A percentile compares a stretch with the other conserved stretches of the same genome.
phyloP scores from a whole-genome alignment of 2,888 invertebrate genomes.

The Oligia latruncula region DNA sequence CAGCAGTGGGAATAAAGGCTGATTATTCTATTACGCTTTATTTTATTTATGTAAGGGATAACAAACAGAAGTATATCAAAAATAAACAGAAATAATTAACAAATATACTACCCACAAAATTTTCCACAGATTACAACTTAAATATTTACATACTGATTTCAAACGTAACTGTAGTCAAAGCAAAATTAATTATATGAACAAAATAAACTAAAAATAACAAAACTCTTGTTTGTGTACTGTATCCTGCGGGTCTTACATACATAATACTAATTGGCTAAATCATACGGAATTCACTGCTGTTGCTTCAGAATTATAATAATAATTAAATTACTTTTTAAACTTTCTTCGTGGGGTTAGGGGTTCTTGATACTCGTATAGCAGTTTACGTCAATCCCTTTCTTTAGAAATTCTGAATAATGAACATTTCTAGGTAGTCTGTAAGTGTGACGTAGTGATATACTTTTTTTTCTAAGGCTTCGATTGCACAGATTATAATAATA shows the following conservation, averaged over 20 bases:
- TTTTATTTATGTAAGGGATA: no score
- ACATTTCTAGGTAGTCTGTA: constrained; percentile 1
- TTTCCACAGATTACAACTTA: neutral
- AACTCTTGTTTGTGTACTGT: neutral
- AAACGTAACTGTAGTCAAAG: neutral
- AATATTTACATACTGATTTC: neutral
- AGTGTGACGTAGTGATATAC: constrained; percentile 13
- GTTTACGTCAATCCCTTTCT: constrained; percentile 19
- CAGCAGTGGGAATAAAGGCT: neutral
- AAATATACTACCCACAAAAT: neutral
- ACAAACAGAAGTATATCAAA: no score
- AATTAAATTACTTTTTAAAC: neutral
- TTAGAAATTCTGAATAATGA: neutral
- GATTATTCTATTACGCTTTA: neutral
- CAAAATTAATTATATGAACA: neutral
- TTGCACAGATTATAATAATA: constrained; percentile 1
- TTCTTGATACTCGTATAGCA: neutral
- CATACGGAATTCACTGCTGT: neutral
- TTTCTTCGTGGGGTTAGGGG: no score
- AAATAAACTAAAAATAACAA: neutral
- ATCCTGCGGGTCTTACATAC: neutral
- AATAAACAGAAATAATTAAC: neutral
- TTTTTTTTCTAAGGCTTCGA: constrained; percentile 20
- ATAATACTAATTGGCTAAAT: neutral
- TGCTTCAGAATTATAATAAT: neutral